phyloP scores from a whole-genome alignment of 2,888 invertebrate genomes.

The Homarus gammarus region DNA sequence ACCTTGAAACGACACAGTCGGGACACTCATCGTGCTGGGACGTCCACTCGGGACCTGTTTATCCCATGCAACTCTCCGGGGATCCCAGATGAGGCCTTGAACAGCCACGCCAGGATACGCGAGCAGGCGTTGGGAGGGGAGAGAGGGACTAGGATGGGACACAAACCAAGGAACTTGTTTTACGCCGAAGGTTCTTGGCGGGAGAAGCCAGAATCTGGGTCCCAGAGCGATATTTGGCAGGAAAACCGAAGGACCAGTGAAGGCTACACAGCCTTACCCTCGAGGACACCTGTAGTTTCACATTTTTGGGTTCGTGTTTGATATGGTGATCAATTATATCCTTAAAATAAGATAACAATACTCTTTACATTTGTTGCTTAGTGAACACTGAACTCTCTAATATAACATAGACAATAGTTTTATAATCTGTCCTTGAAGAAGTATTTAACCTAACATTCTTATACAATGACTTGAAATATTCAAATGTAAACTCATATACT shows the following conservation, averaged over 20 bases:
- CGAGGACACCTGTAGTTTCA: no score
- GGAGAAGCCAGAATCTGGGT: background rate
- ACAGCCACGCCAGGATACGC: background rate
- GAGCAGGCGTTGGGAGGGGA: background rate
- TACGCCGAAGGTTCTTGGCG: background rate
- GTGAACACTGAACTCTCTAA: no score
- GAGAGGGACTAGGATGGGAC: background rate
- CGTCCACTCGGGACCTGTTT: background rate
- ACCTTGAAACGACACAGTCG: background rate
- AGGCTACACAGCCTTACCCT: background rate
- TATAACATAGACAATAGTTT: no score
- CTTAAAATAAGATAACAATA: no score
- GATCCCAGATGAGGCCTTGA: background rate
- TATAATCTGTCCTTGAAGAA: no score
- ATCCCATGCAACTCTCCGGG: background rate
- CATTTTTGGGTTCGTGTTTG: no score
- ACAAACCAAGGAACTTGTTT: background rate
- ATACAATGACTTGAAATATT: no score
- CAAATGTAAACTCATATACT: no score
- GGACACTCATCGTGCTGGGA: background rate
- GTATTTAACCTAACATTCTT: no score
- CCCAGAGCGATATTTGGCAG: background rate
- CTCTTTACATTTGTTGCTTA: no score
- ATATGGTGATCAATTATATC: no score
- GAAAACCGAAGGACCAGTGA: background rate